Conservation (phyloP, 2,888 invertebrate genomes). For the Caenorhabditis wallacei region DNA sequence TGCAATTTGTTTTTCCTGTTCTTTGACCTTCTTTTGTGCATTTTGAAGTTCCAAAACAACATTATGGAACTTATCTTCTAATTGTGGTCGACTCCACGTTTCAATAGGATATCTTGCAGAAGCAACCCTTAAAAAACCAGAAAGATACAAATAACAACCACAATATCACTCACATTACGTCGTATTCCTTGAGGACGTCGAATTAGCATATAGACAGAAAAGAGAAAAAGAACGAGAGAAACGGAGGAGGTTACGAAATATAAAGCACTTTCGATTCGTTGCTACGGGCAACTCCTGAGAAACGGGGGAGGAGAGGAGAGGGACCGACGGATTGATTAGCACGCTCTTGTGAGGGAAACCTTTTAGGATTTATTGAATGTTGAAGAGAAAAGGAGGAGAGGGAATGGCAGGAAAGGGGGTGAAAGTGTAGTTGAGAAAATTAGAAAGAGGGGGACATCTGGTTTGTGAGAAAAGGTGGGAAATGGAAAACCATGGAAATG, state of each 20-base stretch:
- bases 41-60: constrained; percentile 65
- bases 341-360: constrained; percentile 56
- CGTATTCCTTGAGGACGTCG: constrained; percentile 21
- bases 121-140: constrained; percentile 33
- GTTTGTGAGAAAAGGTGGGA: background rate
- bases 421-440: background rate
- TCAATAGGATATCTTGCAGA: constrained; percentile 75
- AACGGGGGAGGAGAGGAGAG: background rate
- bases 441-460: background rate
- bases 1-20: constrained; percentile 75
- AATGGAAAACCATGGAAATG: background rate
- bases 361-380: constrained; percentile 17
- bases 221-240: constrained; percentile 2
- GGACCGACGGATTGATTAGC: constrained; percentile 41
- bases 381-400: background rate
- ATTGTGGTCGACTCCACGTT: constrained; percentile 78
- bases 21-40: constrained; percentile 72
- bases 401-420: constrained; percentile 10
- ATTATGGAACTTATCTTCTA: constrained; percentile 80
- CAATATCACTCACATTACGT: constrained; percentile 35
- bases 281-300: constrained; percentile 30
- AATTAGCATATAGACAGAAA: constrained; percentile 14
- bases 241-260: constrained; percentile 16
- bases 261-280: constrained; percentile 39
- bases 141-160: background rate